Conservation (phyloP, 2,888 invertebrate genomes). For the Synergus gifuensis region DNA sequence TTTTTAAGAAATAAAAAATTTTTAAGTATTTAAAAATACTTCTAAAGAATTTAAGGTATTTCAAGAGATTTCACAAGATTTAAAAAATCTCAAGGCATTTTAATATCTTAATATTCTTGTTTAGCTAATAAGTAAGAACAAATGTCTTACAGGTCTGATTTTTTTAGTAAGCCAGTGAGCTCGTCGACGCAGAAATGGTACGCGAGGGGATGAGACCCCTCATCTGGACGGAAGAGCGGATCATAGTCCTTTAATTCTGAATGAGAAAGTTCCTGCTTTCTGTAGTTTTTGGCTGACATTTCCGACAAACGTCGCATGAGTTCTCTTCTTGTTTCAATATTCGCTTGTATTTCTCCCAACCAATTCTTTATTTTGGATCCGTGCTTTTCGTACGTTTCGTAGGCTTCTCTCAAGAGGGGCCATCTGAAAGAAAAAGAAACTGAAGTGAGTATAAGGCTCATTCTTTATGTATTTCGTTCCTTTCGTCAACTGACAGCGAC, state of each 20-base stretch:
- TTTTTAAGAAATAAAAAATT: too few species aligned
- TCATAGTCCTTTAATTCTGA: slow-evolving; percentile 77
- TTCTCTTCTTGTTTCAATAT: slow-evolving; percentile 69
- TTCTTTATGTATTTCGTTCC: neutral
- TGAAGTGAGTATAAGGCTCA: neutral
- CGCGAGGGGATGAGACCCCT: slow-evolving; percentile 74
- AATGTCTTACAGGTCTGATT: slow-evolving; percentile 65
- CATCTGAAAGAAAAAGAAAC: slow-evolving; percentile 70
- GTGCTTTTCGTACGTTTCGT: slow-evolving; percentile 64
- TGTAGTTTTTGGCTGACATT: slow-evolving; percentile 78
- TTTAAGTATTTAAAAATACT: too few species aligned
- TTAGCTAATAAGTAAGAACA: neutral
- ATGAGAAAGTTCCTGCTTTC: slow-evolving; percentile 77
- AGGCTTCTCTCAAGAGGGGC: slow-evolving; percentile 74
- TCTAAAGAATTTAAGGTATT: too few species aligned
- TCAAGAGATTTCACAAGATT: too few species aligned
- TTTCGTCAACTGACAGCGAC: neutral
- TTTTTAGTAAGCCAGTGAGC: slow-evolving; percentile 71
- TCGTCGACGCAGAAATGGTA: slow-evolving; percentile 78
- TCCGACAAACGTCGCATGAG: slow-evolving; percentile 73
- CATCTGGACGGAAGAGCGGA: slow-evolving; percentile 68
- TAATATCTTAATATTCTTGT: neutral
- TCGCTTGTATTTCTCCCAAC: slow-evolving; percentile 74
- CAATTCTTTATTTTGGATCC: slow-evolving; percentile 67
- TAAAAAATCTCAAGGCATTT: neutral